A percentile compares a stretch with the other conserved stretches of the same genome.
These are phyloP conservation scores for Ypsolopha scabrella DNA, from an alignment of 2,888 invertebrate genomes.

Conservation along the genomic window DNA sequence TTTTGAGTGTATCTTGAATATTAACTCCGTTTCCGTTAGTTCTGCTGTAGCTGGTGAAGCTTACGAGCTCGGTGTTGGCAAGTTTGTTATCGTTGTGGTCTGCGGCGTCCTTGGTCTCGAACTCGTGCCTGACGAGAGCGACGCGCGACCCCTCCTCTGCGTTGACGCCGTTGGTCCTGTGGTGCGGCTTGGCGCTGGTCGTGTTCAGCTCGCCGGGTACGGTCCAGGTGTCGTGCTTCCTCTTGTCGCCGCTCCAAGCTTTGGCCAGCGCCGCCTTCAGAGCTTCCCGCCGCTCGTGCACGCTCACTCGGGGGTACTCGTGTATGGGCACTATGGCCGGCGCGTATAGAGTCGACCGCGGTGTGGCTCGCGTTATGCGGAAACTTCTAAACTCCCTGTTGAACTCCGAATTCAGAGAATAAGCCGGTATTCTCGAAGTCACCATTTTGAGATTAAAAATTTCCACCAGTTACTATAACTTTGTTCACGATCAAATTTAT, in stretches of 20 bases:
- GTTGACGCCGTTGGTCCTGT: conserved; percentile 25
- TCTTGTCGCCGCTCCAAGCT: conserved; percentile 58
- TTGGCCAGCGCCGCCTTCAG: conserved; percentile 64
- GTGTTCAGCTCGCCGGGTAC: conserved; percentile 49
- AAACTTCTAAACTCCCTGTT: conserved; percentile 72
- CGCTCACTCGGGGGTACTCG: conserved; percentile 72
- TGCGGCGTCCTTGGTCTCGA: conserved; percentile 54
- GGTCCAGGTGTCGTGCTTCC: conserved; percentile 61
- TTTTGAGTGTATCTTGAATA: conserved; percentile 61
- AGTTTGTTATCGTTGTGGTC: conserved; percentile 39
- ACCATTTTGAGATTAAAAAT: conserved; percentile 71
- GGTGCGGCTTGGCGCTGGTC: conserved; percentile 24
- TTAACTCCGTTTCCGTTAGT: conserved; percentile 52
- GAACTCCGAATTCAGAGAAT: conserved; percentile 73
- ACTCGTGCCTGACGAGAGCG: conserved; percentile 55
- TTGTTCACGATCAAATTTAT: conserved; percentile 46
- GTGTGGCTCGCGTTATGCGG: conserved; percentile 64
- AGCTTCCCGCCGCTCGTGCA: conserved; percentile 64
- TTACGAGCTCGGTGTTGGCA: conserved; percentile 42
- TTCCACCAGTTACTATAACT: conserved; percentile 40
- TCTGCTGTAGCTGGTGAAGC: conserved; percentile 42
- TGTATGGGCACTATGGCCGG: conserved; percentile 71
- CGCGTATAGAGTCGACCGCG: conserved; percentile 60
- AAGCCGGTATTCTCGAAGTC: conserved; percentile 74
- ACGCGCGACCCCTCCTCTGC: conserved; percentile 49